Evolutionary conservation across 2,797 vertebrate genomes (phyloP), one percentile per base, ranked within the genome.

Genomic region (Syngnathus rostellatus): DNA sequence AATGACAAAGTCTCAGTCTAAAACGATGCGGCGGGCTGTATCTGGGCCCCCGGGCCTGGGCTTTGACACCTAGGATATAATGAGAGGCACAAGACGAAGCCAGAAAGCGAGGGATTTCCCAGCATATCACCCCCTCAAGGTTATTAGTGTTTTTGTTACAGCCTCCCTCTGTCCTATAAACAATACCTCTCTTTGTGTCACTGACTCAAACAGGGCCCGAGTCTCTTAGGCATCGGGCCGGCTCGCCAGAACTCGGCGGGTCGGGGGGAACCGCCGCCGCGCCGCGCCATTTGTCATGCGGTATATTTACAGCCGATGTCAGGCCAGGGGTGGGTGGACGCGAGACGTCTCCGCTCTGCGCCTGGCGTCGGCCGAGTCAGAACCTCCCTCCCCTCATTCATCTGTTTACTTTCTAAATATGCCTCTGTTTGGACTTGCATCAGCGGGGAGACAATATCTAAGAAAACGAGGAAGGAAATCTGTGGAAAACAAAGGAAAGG

Each of bases 401-500:
- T 86, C 81, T 92, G 88, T 91, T 92, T 90, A 91, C 89, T 88
- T 91, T 90, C 90, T 91, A 90, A 93, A 91, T 90, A 90, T 88
- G 85, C 86, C 83, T 89, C 83, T 91, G 89, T 91, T 92, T 91
- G 89, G 89, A 91, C 89, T 91, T 87, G 90, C 90, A 91, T 92
- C 91, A 91, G 89, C 90, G 79, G 85, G 78, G 86, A 90, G 81
- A 91, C 89, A 92, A 91, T 91, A 91, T 92, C 87, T 89, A 91
- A 91, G 90, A 92, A 92, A 91, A 90, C 82, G 84, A 92, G 91
- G 91, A 93, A 93, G 92, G 91, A 93, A 93, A 90, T 89, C 82
- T 83, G 83, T 85, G 83, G 84, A 91, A 92, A 92, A 92, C 90
- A 92, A 90, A 92, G 91, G 90, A 91, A 92, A 86, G 71, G 90